phyloP scores from a whole-genome alignment of 2,888 invertebrate genomes.

The Biston betularia region DNA sequence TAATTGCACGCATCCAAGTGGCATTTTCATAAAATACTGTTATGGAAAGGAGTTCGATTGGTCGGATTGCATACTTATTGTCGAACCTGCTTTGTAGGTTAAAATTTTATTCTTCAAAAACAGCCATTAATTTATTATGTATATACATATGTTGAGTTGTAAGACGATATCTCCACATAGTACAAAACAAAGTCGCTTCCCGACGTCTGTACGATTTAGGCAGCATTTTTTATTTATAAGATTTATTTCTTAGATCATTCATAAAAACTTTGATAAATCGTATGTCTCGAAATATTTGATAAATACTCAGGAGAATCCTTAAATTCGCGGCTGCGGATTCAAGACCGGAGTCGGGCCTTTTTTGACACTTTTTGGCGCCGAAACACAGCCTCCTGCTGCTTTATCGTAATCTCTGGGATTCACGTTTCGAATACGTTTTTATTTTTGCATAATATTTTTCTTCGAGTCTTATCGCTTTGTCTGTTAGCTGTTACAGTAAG shows the following conservation, averaged over 20 bases:
- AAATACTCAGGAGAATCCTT: slow-evolving; percentile 54
- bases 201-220: no score
- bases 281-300: slow-evolving; percentile 51
- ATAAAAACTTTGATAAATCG: slow-evolving; percentile 51
- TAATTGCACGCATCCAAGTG: slow-evolving; percentile 38
- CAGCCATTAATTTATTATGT: no score
- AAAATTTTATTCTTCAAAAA: no score
- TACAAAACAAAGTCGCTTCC: no score
- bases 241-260: not conserved
- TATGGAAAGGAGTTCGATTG: slow-evolving; percentile 37
- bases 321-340: slow-evolving; percentile 52
- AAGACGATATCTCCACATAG: no score
- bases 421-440: slow-evolving; percentile 54
- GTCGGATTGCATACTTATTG: slow-evolving; percentile 4
- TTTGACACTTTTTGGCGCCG: slow-evolving; percentile 71
- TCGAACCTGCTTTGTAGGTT: not conserved
- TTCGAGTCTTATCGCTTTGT: slow-evolving; percentile 47
- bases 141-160: no score
- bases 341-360: slow-evolving; percentile 48
- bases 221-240: not conserved
- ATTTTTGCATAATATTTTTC: slow-evolving; percentile 57
- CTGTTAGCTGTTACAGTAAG: slow-evolving; percentile 33
- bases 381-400: slow-evolving; percentile 56
- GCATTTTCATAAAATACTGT: slow-evolving; percentile 55
- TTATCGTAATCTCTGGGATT: slow-evolving; percentile 68